Conservation (phyloP, 2,888 invertebrate species). For the Volucella inflata region DNA sequence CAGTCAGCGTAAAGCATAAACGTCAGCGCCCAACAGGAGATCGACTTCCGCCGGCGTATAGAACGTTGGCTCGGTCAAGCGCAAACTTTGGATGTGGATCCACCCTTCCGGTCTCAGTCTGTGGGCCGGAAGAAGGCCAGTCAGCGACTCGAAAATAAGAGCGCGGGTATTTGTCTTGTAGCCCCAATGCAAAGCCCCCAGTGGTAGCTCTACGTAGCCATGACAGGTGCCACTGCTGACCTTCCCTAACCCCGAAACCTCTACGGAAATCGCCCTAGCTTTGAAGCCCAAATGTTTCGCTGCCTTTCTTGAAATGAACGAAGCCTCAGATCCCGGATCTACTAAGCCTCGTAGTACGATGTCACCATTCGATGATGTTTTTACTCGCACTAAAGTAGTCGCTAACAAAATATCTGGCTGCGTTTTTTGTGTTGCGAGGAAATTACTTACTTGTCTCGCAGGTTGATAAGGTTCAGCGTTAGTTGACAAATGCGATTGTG, state of each 20-base stretch:
- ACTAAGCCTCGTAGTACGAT: too few species aligned
- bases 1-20: background rate
- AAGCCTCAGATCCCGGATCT: too few species aligned
- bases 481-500: too few species aligned
- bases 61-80: slow-evolving; percentile 1
- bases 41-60: background rate
- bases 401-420: too few species aligned
- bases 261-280: background rate
- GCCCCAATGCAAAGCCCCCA: background rate
- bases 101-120: background rate
- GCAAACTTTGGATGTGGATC: background rate
- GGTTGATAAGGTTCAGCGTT: too few species aligned
- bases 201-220: background rate
- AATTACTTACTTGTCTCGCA: too few species aligned
- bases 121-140: slow-evolving; percentile 9
- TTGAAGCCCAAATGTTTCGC: background rate
- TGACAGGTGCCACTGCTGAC: slow-evolving; percentile 13
- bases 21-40: background rate
- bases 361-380: too few species aligned
- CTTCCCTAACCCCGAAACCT: slow-evolving; percentile 15
- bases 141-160: background rate
- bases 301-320: too few species aligned
- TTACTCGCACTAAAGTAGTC: too few species aligned
- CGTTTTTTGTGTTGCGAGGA: too few species aligned
- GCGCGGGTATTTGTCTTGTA: slow-evolving; percentile 4